Percentiles rank a stretch among this genome's conserved stretches.
These are phyloP conservation scores for Vanessa cardui DNA, from an alignment of 2,888 invertebrate species.

Conservation along the genomic window DNA sequence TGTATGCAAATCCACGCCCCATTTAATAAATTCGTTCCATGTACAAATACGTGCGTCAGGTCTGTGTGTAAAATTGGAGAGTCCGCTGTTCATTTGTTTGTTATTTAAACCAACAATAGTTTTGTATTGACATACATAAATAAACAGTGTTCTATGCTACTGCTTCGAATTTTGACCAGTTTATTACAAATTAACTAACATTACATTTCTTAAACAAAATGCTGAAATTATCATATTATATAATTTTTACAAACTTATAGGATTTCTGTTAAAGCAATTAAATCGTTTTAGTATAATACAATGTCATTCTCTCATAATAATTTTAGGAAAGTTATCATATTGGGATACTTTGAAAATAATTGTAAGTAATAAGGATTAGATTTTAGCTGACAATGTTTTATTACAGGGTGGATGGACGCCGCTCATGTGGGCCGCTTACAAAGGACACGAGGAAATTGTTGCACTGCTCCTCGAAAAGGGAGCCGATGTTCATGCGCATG, in stretches of 20 bases:
- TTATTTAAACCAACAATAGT: background rate
- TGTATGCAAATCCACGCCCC: background rate
- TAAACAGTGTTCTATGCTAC: background rate
- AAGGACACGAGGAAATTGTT: conserved; percentile 91
- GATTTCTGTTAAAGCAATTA: no score
- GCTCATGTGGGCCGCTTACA: conserved; percentile 98
- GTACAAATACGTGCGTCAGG: background rate
- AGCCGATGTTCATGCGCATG: conserved; percentile 97
- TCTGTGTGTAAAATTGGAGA: background rate
- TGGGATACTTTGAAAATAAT: no score
- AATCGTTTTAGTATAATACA: no score
- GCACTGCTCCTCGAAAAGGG: conserved; percentile 90
- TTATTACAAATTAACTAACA: no score
- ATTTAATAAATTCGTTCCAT: background rate
- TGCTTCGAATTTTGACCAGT: no score
- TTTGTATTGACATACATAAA: background rate
- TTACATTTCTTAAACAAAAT: no score
- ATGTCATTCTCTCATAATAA: no score
- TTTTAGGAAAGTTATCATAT: no score
- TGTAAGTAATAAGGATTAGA: no score
- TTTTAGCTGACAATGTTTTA: conserved; percentile 13
- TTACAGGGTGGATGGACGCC: conserved; percentile 97
- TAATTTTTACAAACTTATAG: no score
- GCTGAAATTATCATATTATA: no score
- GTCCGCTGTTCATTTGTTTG: conserved; percentile 6